Base-by-base conservation (phyloP, 2,888 invertebrate genomes). In the Liodrosophila aerea region DNA sequence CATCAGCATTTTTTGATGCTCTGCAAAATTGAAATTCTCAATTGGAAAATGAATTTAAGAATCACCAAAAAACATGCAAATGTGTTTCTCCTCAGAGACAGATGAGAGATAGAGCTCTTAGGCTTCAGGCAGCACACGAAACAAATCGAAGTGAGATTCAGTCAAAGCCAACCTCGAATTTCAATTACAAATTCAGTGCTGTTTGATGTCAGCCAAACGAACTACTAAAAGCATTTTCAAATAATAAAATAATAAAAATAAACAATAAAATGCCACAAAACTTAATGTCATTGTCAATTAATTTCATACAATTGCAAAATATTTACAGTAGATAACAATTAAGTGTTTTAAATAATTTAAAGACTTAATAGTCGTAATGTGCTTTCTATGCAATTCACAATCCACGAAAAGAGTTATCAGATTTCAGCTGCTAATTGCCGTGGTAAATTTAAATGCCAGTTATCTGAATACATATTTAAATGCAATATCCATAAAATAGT, bases 1-100 rank as follows among this genome's bases (percentile, higher is more conserved):
- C 39, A 51, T 66, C 65, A 56, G 43, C 63, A 67, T 39, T 46
- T 27, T 51, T 39, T 40, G 34, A 37, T 43, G 12, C 11, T 33
- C 29, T 34, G 33, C 1, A 4, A 52, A 61, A 53, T 57, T 53
- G 45, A 53, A 67, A 57, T 64, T 37, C 15, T 22, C 44, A 15
- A 36, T 13, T 15, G 33, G 2, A 41, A 59, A 60, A 46, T 53
- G 36, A 43, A 50, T 53, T 63, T 37, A 33, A 12, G 36, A 22
- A 22, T 22, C 22, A 22, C 31, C 33, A 29, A 27, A 43, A 30
- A 30, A 9, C 13, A 49, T 41, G 12, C 9, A 18, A 18, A 30
- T 13, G 13, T 22, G 15, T 13, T 54, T 54, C 15, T 18, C 27
- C 13, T 41, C 18, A 36, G 22, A 22, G 22, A 22, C 22, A 22